Base-by-base conservation (phyloP, 1,140 invertebrate species). In the Drosophila truncata region DNA sequence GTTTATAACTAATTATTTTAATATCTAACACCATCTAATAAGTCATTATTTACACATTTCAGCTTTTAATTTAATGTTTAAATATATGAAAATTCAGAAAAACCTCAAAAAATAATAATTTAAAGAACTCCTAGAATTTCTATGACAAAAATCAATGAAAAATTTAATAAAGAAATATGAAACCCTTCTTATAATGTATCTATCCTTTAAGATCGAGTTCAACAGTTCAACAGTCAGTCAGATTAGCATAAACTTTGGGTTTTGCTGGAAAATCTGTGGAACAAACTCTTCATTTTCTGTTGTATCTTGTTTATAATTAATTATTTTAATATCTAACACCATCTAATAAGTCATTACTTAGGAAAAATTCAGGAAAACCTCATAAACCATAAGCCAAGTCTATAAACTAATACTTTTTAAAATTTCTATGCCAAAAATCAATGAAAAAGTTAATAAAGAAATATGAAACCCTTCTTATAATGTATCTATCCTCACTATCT, bases 201-300 rank as follows among this genome's bases (percentile, higher is more conserved):
- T 10, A 35, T 23, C 29, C 39, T 25, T 8, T 29, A 23, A 44
- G 11, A 67, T 67, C 42, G 31, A 46, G 47, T 54, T 50, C 25
- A 52, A 44, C 35, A n/a, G 16, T 13, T 65, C n/a, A 65, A 39
- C 44, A 33, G 57, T 42, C 62, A 42, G 7, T 39, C 9, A 23
- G 50, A 23, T 61, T 31, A 31, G 18, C 54, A 39, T 29, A 6
- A 37, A 25, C 54, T 37, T 37, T 57, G 6, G 7, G 6, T 9
- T 35, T 54, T 11, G 7, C 31, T 35, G 4, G 14, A 11, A 54
- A 14, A n/a, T 11, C 7, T 18, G 2, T 20, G 2, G 13, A 33
- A n/a, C 1, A 7, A 49, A 29, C 9, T 27, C 2, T n/a, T 29
- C 2, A 18, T 18, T 49, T 5, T 29, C 10, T 11, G 25, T 16